Conservation (phyloP, 2,113 vertebrate genomes). For the Penelope pileata region DNA sequence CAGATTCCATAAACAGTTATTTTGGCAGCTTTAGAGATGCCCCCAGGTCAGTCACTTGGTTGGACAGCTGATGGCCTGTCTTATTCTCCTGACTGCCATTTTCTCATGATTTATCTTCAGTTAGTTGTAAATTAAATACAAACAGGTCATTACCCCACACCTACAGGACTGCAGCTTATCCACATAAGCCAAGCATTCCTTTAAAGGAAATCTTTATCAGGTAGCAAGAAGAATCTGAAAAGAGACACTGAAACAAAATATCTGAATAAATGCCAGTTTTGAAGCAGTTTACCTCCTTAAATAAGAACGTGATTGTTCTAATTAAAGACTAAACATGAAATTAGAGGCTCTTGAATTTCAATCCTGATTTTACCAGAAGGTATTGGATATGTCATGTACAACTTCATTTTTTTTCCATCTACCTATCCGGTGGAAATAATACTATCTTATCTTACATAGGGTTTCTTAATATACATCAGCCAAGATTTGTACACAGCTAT, state of each 20-base stretch:
- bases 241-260: background rate
- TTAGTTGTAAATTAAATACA: slow-evolving; percentile 30
- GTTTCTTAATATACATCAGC: background rate
- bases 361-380: background rate
- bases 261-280: background rate
- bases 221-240: slow-evolving; percentile 6
- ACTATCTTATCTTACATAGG: background rate
- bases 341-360: background rate
- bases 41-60: slow-evolving; percentile 28
- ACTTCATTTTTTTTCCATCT: background rate
- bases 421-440: background rate
- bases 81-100: background rate
- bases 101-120: slow-evolving; percentile 19
- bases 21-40: slow-evolving; percentile 52
- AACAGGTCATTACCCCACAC: background rate
- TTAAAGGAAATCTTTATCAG: background rate
- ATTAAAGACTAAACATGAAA: background rate
- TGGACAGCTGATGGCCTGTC: slow-evolving; percentile 18
- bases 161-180: background rate
- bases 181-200: background rate
- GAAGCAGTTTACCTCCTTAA: background rate
- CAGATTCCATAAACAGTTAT: slow-evolving; percentile 33
- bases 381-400: background rate
- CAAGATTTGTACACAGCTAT: background rate
- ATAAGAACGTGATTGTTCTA: background rate